Base-by-base conservation (phyloP, 1,140 invertebrate genomes). In the Trichoplusia ni region DNA sequence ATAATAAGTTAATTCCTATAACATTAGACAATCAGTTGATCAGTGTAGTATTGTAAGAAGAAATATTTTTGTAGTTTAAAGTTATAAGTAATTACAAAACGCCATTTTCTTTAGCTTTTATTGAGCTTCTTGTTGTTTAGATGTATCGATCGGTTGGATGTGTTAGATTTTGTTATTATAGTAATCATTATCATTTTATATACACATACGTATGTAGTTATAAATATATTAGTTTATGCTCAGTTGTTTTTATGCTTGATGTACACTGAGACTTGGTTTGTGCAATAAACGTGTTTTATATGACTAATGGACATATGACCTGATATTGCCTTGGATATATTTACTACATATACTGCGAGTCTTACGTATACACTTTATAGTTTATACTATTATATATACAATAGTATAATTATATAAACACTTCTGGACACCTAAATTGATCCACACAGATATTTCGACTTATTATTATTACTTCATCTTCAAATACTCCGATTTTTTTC, bases 31-130 rank as follows among this genome's bases (percentile, higher is more conserved):
- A 64, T 69, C 66, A 67, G 59, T 75, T 56, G 58, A 60, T 67
- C 64, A 2, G 31, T 9, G 31, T 65, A 68, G 62, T 25, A 47
- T 37, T 6, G 23, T 81, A 76, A 77, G 73, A 70, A 75, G 46
- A 73, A 71, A 76, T 85, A 82, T 83, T 87, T 84, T 81, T 83
- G 63, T 79, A 81, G 76, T 74, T 60, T 66, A 69, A 77, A 77
- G 76, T 75, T 69, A 63, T 77, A 67, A 74, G 63, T 79, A 71
- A 74, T 75, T 73, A 74, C 70, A 51, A 67, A 73, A 81, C 79
- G 82, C 79, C 82, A 84, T 84, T 83, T 79, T 75, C 64, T 70
- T 78, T 75, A 81, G 82, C 82, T 81, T 84, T 74, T 82, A 79
- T 79, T 81, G 80, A 84, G 75, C 83, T 72, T 71, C 67, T 71